Evolutionary conservation across 1,140 invertebrate species (phyloP).

Genomic region (Argopecten irradians): DNA sequence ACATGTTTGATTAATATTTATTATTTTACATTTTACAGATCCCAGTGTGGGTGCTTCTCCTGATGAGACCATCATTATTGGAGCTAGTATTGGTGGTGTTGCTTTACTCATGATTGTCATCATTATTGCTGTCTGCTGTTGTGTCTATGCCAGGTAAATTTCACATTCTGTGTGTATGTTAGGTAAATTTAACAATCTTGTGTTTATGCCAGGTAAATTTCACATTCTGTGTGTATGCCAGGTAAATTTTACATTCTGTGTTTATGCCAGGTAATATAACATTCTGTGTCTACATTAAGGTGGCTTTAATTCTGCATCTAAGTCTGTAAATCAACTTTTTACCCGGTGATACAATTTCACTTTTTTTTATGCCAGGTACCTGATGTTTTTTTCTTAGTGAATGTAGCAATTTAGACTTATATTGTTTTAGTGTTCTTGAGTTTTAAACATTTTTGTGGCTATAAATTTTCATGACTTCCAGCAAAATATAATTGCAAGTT

Average conservation of each 20-base stretch:
- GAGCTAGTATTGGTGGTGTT: neutral
- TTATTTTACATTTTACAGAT: neutral
- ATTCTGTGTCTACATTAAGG: no score
- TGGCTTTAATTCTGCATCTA: no score
- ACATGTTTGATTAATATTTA: no score
- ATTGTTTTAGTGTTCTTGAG: no score
- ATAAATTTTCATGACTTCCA: no score
- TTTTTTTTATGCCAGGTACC: no score
- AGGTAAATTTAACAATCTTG: neutral
- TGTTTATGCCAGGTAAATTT: constrained; percentile 7
- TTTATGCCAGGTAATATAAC: neutral
- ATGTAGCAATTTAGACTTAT: no score
- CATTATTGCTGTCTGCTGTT: neutral
- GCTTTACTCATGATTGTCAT: neutral
- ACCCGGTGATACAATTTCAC: no score
- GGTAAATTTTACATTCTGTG: neutral
- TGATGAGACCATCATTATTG: neutral
- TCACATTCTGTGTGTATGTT: neutral
- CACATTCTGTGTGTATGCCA: neutral
- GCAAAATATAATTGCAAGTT: no score
- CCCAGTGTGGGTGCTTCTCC: neutral
- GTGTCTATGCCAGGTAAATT: constrained; percentile 6
- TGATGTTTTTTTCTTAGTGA: no score
- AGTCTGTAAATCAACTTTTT: no score
- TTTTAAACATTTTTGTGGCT: no score